Evolutionary conservation across 2,797 vertebrate species (phyloP), one percentile per base, ranked within the genome.

Genomic region (Scolopax bukidnonensis): DNA sequence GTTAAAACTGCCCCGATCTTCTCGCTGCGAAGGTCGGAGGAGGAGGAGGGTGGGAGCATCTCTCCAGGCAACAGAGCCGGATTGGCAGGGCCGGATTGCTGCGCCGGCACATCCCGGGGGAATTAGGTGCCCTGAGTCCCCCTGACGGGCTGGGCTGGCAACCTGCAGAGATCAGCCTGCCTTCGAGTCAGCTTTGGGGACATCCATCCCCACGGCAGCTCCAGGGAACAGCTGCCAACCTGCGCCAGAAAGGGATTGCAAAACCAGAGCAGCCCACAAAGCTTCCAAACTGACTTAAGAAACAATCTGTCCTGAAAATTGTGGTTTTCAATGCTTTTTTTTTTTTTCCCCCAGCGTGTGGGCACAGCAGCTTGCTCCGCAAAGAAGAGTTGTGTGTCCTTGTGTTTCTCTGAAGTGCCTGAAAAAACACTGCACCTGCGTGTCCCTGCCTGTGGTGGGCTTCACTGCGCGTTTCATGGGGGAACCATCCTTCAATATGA

Each of bases 1-100:
- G 93, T 95, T 95, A 95, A 95, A 95, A 78, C 91, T 92, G 82
- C 89, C 91, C 83, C 2, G 89, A 94, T 94, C 94, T 75, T 94
- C 94, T 93, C 32, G 56, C 89, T 83, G 87, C 57, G 50, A 2
- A 81, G 93, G 85, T 28, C 19, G 32, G 64, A 87, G 82, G 45
- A 76, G 87, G 73, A 93, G 87, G 89, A 95, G 76, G 63, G 27
- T 81, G 73, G 64, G 24, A 75, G 41, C 0, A 1, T 89, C 40
- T 86, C 76, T 74, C 65, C 0, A 0, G 73, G 89, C 76, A 86
- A 47, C 85, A 68, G 56, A 96, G 91, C 71, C 93, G 75, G 96
- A 96, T 23, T 68, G 93, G 81, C 14, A 0, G 91, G 20, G 76
- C 93, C 50, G 87, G 95, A 95, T 97, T 96, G 91, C 87, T 6